Evolutionary conservation across 1,140 invertebrate species (phyloP).

Genomic region (Samia ricini): DNA sequence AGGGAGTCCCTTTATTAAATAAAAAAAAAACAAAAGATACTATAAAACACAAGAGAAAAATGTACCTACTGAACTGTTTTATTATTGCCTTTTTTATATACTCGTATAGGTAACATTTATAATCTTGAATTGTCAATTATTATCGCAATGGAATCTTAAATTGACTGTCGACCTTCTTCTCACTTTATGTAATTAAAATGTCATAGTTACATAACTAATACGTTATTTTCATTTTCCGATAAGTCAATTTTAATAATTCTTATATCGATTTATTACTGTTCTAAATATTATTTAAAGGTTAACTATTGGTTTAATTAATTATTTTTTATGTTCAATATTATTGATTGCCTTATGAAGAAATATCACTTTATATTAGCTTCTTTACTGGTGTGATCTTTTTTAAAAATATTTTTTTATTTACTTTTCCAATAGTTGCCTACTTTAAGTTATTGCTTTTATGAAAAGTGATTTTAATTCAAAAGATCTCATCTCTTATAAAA

Average conservation of each 20-base stretch:
- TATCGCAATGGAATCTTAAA: not conserved
- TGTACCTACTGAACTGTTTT: too few species aligned
- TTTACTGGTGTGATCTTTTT: not conserved
- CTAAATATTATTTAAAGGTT: slow-evolving; percentile 1
- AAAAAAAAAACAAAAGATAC: too few species aligned
- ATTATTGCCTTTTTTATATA: too few species aligned
- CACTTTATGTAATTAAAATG: not conserved
- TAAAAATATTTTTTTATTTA: not conserved
- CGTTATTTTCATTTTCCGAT: not conserved
- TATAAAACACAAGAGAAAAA: too few species aligned
- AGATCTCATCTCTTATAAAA: too few species aligned
- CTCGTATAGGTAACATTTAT: too few species aligned
- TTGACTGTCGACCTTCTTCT: not conserved
- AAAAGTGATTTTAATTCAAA: too few species aligned
- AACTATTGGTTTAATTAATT: not conserved
- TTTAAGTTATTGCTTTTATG: too few species aligned
- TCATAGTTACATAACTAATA: not conserved
- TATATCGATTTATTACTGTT: not conserved
- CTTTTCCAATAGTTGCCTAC: too few species aligned
- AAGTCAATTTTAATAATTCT: not conserved
- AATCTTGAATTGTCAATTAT: not conserved
- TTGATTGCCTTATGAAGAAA: not conserved
- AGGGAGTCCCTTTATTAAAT: too few species aligned
- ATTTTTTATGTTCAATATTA: not conserved
- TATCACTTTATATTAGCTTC: not conserved